Conservation (phyloP, 2,797 vertebrate species). For the Artibeus lituratus region DNA sequence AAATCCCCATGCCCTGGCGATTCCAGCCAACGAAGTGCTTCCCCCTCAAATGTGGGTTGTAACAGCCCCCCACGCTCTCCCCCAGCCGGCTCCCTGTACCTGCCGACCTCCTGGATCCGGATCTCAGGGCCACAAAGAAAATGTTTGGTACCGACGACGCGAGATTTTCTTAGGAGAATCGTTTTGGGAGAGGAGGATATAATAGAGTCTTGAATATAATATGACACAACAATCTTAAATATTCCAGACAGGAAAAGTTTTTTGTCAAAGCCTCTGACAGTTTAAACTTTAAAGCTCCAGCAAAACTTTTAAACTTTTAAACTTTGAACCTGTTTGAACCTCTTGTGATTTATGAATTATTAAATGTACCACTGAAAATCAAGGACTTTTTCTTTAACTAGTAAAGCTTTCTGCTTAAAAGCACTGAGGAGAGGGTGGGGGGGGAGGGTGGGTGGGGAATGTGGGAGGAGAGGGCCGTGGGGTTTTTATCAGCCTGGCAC, state of each 20-base stretch:
- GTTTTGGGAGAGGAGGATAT: conserved; percentile 63
- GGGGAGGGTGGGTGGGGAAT: conserved; percentile 72
- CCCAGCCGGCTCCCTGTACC: not conserved
- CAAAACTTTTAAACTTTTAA: conserved; percentile 90
- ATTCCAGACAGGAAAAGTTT: conserved; percentile 87
- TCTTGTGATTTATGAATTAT: conserved; percentile 88
- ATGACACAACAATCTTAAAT: conserved; percentile 83
- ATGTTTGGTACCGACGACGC: not conserved
- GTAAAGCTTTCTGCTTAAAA: conserved; percentile 84
- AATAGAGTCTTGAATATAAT: conserved; percentile 72
- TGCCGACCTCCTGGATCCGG: not conserved
- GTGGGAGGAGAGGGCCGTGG: conserved; percentile 54
- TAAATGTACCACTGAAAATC: conserved; percentile 86
- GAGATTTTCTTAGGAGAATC: conserved; percentile 62
- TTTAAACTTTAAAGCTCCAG: conserved; percentile 86
- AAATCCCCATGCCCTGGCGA: conserved; percentile 64
- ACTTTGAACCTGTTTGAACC: conserved; percentile 89
- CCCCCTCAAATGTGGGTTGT: not conserved
- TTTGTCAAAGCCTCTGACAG: conserved; percentile 86
- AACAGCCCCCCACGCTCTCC: not conserved
- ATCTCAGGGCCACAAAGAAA: conserved; percentile 28
- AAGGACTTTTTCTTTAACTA: conserved; percentile 80
- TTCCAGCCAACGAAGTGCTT: conserved; percentile 72
- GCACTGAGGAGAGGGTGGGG: conserved; percentile 73
- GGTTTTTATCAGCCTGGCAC: conserved; percentile 64